Evolutionary conservation across 2,888 invertebrate species (phyloP), one percentile per base, ranked within the genome.

Genomic region (Ormyrus pomaceus): DNA sequence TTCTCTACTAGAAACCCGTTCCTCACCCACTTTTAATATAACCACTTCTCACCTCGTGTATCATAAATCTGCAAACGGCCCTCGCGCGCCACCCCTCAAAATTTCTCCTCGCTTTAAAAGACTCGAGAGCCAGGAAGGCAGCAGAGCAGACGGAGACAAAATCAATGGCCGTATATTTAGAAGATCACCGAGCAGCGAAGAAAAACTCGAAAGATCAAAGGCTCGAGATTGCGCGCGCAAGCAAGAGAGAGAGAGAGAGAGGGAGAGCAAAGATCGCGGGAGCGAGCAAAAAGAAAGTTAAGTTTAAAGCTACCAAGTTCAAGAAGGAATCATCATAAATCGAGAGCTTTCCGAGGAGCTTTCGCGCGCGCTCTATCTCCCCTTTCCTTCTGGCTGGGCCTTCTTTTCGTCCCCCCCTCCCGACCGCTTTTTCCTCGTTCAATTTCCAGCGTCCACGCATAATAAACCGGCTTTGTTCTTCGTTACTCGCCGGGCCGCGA

Each of bases 391-490:
- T 64, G 45, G 58, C 19, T 58, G 76, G 61, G 46, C 51, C 55
- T 11, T 19, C 65, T 34, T 48, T 45, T 50, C 58, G 55, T 0
- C n/a, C 65, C 48, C 19, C 53, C 46, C 19, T 10, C 19, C 51
- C 56, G 65, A 64, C 83, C 82, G 82, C 82, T 73, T 83, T 83
- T 82, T 82, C 65, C 45, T 58, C 58, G 66, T 80, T 82, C 84
- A 82, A 85, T 85, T 86, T 84, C 83, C 85, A 19, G 65, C 83
- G 84, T 82, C 77, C 83, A 68, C 82, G 84, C 85, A 84, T 86
- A 86, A 87, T 85, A 86, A 85, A 84, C 76, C 81, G 81, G 77
- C 85, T 84, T 84, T 84, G 86, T 86, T 84, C 82, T 78, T 72
- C 70, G 71, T 68, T 75, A 68, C 45, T 19, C 2, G 19, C 19